Evolutionary conservation across 2,113 vertebrate genomes (phyloP).

Genomic region (Platysteira castanea): DNA sequence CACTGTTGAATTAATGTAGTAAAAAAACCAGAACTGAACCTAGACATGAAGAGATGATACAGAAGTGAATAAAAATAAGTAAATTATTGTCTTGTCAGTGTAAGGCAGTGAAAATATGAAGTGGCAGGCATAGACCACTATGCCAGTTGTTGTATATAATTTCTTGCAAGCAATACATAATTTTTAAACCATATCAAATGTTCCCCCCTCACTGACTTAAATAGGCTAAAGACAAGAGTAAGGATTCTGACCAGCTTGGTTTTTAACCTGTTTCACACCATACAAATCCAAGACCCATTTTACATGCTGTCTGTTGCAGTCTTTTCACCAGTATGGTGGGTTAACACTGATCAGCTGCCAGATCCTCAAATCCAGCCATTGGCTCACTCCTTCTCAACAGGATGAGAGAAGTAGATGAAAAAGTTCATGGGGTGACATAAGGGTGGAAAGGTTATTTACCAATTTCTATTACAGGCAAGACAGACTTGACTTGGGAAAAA

Average conservation of each 20-base stretch:
- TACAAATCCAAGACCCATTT: not conserved
- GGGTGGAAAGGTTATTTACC: not conserved
- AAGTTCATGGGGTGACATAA: not conserved
- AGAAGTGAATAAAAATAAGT: not conserved
- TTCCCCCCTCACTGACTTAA: not conserved
- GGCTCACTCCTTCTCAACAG: not conserved
- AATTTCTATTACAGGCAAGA: not conserved
- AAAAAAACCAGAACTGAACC: not conserved
- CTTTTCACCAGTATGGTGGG: not conserved
- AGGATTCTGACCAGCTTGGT: not conserved
- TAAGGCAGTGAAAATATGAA: not conserved
- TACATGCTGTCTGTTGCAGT: accelerated
- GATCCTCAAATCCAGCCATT: not conserved
- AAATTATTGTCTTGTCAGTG: not conserved
- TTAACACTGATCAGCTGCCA: not conserved
- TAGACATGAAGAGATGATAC: not conserved
- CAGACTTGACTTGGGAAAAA: accelerated
- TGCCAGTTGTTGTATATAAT: accelerated
- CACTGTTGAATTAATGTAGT: not conserved
- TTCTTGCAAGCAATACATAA: not conserved
- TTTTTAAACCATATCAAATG: not conserved
- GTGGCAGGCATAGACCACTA: not conserved
- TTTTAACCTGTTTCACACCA: not conserved
- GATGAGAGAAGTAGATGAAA: not conserved
- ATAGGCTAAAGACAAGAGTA: not conserved